phyloP scores from a whole-genome alignment of 2,888 invertebrate species.

The Aphidius colemani region DNA sequence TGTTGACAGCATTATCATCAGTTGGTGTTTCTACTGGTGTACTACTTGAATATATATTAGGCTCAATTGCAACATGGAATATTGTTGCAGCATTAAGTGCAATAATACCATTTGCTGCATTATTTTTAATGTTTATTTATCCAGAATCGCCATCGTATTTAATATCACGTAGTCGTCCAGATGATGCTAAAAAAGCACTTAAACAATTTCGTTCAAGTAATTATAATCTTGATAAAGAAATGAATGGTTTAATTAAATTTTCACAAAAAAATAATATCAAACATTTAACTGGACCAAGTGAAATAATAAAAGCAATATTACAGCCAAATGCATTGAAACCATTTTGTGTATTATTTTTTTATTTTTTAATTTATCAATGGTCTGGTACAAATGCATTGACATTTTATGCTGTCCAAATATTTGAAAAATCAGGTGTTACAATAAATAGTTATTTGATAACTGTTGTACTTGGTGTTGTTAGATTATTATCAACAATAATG shows the following conservation, averaged over 20 bases:
- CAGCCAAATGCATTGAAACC: conserved; percentile 70
- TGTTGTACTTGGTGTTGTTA: conserved; percentile 66
- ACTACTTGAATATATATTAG: conserved; percentile 67
- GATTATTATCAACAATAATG: conserved; percentile 67
- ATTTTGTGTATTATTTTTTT: conserved; percentile 66
- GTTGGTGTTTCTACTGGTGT: conserved; percentile 76
- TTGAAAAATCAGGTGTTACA: conserved; percentile 66
- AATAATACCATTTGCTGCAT: conserved; percentile 66
- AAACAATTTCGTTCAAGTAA: conserved; percentile 67
- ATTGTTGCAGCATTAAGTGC: conserved; percentile 69
- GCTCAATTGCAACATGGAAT: conserved; percentile 69
- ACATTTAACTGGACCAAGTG: conserved; percentile 62
- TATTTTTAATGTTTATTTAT: conserved; percentile 67
- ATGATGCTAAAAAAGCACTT: conserved; percentile 67
- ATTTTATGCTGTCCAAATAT: conserved; percentile 72
- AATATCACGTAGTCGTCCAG: conserved; percentile 66
- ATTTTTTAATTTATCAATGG: conserved; percentile 74
- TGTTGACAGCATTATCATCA: conserved; percentile 73
- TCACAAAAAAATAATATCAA: conserved; percentile 69
- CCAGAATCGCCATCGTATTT: conserved; percentile 78
- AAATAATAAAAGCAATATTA: conserved; percentile 65
- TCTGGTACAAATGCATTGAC: conserved; percentile 73
- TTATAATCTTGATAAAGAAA: conserved; percentile 68
- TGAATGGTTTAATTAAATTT: conserved; percentile 67
- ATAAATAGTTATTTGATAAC: conserved; percentile 67